Evolutionary conservation across 2,113 vertebrate genomes (phyloP), one percentile per base, ranked within the genome.

Genomic region (Erythrolamprus reginae): DNA sequence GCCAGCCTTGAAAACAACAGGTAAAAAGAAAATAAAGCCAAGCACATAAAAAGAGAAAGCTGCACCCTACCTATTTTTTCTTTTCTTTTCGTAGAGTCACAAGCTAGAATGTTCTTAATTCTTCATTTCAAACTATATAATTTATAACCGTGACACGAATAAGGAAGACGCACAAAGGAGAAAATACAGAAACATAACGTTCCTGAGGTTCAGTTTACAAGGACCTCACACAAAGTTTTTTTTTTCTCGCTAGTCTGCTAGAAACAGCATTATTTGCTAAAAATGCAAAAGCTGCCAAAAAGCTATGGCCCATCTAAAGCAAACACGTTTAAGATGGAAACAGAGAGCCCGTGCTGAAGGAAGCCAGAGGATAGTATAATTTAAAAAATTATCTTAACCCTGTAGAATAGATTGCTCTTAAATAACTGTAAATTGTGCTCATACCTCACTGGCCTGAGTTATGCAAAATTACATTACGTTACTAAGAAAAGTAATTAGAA

Each of bases 201-300:
- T 98, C 97, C 97, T 97, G 97, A 97, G 97, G 96, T 97, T 97
- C 97, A 96, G 96, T 98, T 98, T 98, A 98, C 98, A 98, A 98
- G 98, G 99, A 99, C 99, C 99, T 99, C 99, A 99, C 99, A 99
- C 99, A 97, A 98, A 98, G 98, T 96, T 97, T 96, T 96, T 94
- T 51, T 94, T 94, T 90, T 94, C 97, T 96, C 95, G 95, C 97
- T 97, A 99, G 98, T 98, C 98, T 97, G 98, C 98, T 98, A 99
- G 98, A 98, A 99, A 98, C 98, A 97, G 97, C 98, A 99, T 99
- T 99, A 99, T 99, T 99, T 99, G 99, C 98, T 98, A 97, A 98
- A 99, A 98, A 97, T 95, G 95, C 96, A 95, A 96, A 96, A 96
- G 98, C 98, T 98, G 98, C 98, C 98, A 99, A 98, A 98, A 97